Conservation (phyloP, 2,797 vertebrate genomes). For the Gorsachius magnificus region DNA sequence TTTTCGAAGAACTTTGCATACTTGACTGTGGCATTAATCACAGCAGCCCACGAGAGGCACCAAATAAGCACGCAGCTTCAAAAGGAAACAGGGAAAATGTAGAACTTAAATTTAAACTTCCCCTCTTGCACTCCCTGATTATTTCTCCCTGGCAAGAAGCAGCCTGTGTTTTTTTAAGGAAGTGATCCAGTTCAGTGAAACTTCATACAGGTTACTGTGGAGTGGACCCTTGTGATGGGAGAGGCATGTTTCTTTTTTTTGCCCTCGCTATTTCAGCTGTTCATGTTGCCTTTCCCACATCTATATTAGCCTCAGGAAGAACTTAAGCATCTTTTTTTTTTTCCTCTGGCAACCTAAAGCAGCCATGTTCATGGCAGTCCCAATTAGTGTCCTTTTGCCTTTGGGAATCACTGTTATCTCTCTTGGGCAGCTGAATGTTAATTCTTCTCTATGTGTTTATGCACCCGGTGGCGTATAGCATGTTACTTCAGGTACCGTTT, state of each 20-base stretch:
- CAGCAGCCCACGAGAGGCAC: not conserved
- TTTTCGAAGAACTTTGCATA: not conserved
- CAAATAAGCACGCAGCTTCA: not conserved
- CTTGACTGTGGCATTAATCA: conserved; percentile 16
- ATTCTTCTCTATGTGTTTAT: not conserved
- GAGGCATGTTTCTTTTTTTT: not conserved
- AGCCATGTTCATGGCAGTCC: not conserved
- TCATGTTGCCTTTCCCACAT: not conserved
- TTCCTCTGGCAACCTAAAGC: not conserved
- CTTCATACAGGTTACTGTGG: not conserved
- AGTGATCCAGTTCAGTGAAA: not conserved
- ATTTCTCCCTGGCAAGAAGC: not conserved
- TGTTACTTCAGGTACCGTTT: not conserved
- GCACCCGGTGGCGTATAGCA: not conserved
- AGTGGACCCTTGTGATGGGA: not conserved
- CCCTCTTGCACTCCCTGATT: not conserved
- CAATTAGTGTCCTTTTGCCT: not conserved
- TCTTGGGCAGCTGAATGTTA: not conserved
- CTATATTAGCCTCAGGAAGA: not conserved
- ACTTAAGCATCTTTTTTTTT: not conserved
- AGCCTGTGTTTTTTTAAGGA: accelerated
- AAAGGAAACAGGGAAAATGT: not conserved
- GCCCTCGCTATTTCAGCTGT: not conserved
- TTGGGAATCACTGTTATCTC: not conserved
- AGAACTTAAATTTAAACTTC: not conserved